Evolutionary conservation across 2,113 vertebrate species (phyloP).

Genomic region (Halcyon senegalensis): DNA sequence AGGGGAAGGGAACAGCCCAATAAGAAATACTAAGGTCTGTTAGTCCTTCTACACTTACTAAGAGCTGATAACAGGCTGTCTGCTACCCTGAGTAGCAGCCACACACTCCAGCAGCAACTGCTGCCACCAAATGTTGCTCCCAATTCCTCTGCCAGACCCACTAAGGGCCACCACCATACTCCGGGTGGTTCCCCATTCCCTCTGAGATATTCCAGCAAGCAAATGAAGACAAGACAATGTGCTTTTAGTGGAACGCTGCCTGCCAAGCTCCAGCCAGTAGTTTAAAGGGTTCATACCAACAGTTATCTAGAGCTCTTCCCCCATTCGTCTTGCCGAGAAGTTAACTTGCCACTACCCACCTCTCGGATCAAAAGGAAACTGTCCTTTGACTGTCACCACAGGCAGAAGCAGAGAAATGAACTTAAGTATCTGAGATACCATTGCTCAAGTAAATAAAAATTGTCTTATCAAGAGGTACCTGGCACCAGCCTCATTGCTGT

Average conservation of each 20-base stretch:
- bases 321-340: not conserved
- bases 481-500: not conserved
- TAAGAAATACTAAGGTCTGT: not conserved
- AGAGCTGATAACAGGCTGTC: not conserved
- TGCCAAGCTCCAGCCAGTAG: not conserved
- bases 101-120: not conserved
- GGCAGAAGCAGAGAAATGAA: not conserved
- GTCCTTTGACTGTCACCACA: not conserved
- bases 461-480: not conserved
- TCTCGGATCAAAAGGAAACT: not conserved
- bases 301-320: not conserved
- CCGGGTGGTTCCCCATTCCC: not conserved
- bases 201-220: not conserved
- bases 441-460: not conserved
- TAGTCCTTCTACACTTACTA: not conserved
- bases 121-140: not conserved
- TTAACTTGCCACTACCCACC: not conserved
- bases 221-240: fast-evolving
- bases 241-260: not conserved
- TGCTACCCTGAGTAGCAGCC: not conserved
- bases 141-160: not conserved
- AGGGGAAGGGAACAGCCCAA: not conserved
- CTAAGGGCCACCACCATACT: not conserved
- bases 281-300: not conserved
- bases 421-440: not conserved